Base-by-base conservation (phyloP, 2,797 vertebrate species). In the Etheostoma nigrum region DNA sequence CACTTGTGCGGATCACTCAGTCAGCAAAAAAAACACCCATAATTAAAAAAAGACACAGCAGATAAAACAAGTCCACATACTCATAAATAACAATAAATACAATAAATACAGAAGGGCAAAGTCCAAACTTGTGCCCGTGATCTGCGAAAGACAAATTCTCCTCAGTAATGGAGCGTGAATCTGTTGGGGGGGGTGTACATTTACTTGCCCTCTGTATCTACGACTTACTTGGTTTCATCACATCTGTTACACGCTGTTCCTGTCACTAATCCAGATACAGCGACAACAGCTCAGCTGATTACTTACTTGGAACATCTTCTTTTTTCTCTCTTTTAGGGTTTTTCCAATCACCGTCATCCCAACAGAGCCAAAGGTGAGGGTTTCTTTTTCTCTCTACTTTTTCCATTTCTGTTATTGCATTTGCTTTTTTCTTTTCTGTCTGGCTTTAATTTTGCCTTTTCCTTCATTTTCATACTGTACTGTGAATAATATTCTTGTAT, bases 321-420 rank as follows among this genome's bases (percentile, higher is more conserved):
- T 57, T 78, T 81, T 27, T 89, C 60, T 66, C 63, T 59, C 0
- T 53, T 40, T 40, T 11, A 84, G 92, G 89, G 78, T 83, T 78
- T 79, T 75, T 76, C 70, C 42, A 1, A 71, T 77, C 64, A 49
- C 69, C 57, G 74, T 67, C 67, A 1, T 71, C 74, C 65, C 68
- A 49, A 40, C 80, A 64, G 51, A 72, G 66, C 61, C 54, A 84
- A 81, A 86, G 86, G 90, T 92, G 71, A 89, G 86, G 62, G 36
- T n/a, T 47, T 15, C 5, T 9, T 1, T 21, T 51, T 13, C 5
- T 9, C 1, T 45, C 5, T 10, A 7, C 8, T 14, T 58, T 44
- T 62, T 72, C 53, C 6, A 5, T 53, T 55, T 53, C 25, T 54
- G 40, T 61, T 61, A 3, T 64, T 51, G 45, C 0, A 40, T 5